Percentiles rank a stretch among this genome's conserved stretches.
Conservation (phyloP, 2,888 invertebrate genomes). For the Tanaodytes sp. region DNA sequence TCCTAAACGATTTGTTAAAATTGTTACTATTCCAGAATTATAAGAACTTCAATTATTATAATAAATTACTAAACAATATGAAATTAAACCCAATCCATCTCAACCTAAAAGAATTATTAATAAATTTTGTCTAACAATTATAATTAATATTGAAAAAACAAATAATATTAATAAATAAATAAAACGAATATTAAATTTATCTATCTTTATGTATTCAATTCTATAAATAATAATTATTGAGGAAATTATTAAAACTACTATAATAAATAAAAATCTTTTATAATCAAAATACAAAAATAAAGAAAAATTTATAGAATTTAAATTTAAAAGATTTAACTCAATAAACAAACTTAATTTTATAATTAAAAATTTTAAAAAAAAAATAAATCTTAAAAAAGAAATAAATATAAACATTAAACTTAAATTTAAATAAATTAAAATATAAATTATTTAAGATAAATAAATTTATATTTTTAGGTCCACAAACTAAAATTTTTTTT, state of each 20-base stretch:
- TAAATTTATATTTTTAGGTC: conserved; percentile 75
- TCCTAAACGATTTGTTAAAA: conserved; percentile 79
- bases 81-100: conserved; percentile 82
- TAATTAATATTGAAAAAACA: conserved; percentile 80
- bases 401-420: conserved; percentile 65
- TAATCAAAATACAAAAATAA: conserved; percentile 79
- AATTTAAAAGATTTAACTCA: conserved; percentile 76
- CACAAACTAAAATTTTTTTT: conserved; percentile 81
- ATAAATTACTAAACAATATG: conserved; percentile 83
- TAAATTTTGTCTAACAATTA: conserved; percentile 81
- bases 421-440: conserved; percentile 72
- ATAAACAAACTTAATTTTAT: conserved; percentile 73
- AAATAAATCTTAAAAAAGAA: conserved; percentile 65
- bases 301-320: conserved; percentile 74
- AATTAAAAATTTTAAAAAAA: conserved; percentile 65
- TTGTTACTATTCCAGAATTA: conserved; percentile 82
- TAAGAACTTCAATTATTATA: conserved; percentile 81
- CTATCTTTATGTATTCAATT: conserved; percentile 76
- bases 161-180: conserved; percentile 79
- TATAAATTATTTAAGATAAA: conserved; percentile 73
- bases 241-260: conserved; percentile 80
- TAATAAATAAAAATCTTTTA: conserved; percentile 79
- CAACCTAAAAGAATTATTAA: conserved; percentile 82
- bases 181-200: conserved; percentile 74
- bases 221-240: conserved; percentile 63